A percentile compares a stretch with the other conserved stretches of the same genome.
These are phyloP conservation scores for Cercopithecus mona DNA, from an alignment of 2,113 vertebrate species.

Conservation along the genomic window DNA sequence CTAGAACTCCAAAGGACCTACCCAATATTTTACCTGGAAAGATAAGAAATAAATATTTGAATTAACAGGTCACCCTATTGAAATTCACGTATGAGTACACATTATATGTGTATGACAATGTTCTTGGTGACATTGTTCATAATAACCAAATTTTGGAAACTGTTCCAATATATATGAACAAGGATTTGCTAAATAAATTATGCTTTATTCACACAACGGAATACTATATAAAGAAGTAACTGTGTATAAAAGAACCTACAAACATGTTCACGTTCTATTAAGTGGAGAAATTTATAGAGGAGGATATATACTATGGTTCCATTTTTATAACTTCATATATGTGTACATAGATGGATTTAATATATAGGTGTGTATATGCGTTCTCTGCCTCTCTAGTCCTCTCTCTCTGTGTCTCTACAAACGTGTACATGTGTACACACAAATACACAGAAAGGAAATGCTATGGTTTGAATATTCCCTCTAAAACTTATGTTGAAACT, in stretches of 20 bases:
- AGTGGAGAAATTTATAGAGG: background rate
- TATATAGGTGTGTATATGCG: background rate
- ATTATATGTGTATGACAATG: background rate
- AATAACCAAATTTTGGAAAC: background rate
- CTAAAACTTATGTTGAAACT: background rate
- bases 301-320: background rate
- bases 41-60: background rate
- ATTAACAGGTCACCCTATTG: background rate
- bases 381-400: background rate
- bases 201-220: background rate
- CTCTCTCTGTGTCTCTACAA: background rate
- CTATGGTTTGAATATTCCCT: background rate
- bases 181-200: background rate
- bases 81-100: background rate
- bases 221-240: background rate
- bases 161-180: background rate
- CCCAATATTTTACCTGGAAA: background rate
- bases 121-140: background rate
- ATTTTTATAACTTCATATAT: background rate
- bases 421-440: background rate
- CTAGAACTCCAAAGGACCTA: background rate
- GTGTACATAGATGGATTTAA: background rate
- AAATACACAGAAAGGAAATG: background rate
- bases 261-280: background rate
- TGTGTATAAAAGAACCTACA: background rate